Evolutionary conservation across 2,888 invertebrate genomes (phyloP), one percentile per base, ranked within the genome.

Genomic region (Seira sanloemensis): DNA sequence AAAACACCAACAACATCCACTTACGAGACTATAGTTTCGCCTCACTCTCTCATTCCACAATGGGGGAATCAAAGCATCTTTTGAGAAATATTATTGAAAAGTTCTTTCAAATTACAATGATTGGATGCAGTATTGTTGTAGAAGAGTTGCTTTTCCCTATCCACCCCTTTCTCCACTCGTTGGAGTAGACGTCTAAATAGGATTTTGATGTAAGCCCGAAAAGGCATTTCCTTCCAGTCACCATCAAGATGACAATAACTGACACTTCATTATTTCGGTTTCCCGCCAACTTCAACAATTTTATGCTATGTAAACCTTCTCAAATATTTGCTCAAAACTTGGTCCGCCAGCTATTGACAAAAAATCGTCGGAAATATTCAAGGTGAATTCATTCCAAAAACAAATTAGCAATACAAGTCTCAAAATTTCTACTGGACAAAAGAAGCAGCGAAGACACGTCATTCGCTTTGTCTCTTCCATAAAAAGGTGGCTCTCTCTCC

Each of bases 51-150:
- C 37, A 37, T 37, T 58, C n/a, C n/a, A 58, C 58, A 58, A 58
- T n/a, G 18, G 2, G n/a, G 18, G n/a, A 58, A 58, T 58, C 58
- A 58, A 58, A 4, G n/a, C 2, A 58, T 9, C 58, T n/a, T n/a
- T n/a, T n/a, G n/a, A 58, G 16, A 58, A 58, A 18, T 4, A 4
- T 37, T 58, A 58, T 58, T 58, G 9, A 58, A 2, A 58, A 58
- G 58, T 58, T 58, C 58, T n/a, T n/a, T 58, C 58, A 37, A 37
- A 37, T 37, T 37, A 37, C n/a, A 58, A 58, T 58, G n/a, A 9
- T 18, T 58, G 37, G n/a, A n/a, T 58, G 58, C 58, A 58, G n/a
- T 37, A 12, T 37, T 12, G 37, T 37, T 12, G 37, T 12, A 37
- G 37, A 37, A 12, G 37, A 37, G 12, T 37, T 37, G 37, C 12